Conservation (phyloP, 2,797 vertebrate species). For the Zalophus californianus region DNA sequence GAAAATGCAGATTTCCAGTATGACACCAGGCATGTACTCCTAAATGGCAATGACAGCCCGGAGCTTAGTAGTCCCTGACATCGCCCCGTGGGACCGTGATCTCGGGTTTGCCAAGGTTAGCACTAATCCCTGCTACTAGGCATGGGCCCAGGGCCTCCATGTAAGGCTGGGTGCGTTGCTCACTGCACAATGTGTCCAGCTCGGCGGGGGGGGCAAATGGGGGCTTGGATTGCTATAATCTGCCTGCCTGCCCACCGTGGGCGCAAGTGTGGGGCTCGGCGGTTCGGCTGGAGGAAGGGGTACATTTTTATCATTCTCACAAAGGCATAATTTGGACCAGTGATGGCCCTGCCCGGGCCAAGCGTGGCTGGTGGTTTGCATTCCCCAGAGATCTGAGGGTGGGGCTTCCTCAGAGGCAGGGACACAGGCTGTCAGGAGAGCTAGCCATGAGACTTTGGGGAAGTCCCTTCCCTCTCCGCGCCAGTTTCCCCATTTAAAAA, state of each 20-base stretch:
- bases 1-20: slow-evolving; percentile 18
- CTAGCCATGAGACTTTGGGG: neutral
- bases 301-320: neutral
- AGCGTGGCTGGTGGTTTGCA: neutral
- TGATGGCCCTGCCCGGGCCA: neutral
- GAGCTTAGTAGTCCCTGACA: neutral
- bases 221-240: neutral
- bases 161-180: neutral
- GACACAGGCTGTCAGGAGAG: neutral
- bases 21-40: no score
- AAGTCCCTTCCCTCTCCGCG: neutral
- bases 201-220: no score
- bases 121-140: neutral
- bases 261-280: neutral
- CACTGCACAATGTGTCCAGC: neutral
- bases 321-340: neutral
- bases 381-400: neutral
- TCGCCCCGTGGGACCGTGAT: neutral
- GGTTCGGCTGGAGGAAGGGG: neutral
- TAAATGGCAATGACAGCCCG: neutral
- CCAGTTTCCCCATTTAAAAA: neutral
- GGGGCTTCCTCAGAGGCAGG: neutral
- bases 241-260: accelerated
- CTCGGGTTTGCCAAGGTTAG: neutral
- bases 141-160: neutral